Base-by-base conservation (phyloP, 2,113 vertebrate genomes). In the Trochalopteron elliotii region DNA sequence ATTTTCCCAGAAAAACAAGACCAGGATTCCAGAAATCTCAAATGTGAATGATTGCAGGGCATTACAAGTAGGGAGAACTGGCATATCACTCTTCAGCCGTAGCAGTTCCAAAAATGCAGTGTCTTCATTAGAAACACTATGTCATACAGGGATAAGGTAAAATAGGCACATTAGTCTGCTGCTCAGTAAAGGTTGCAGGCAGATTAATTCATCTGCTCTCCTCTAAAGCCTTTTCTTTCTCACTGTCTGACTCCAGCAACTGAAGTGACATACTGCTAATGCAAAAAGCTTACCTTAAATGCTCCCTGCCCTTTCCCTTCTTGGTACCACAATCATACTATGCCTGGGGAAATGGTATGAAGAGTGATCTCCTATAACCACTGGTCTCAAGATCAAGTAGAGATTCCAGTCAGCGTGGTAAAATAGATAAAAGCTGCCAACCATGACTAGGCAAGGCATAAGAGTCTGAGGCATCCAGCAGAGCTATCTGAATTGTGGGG, bases 131-230 rank as follows among this genome's bases (percentile, higher is more conserved):
- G 76, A 86, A 96, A 77, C 22, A 27, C 15, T 74, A 3, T 72
- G 59, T 49, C 60, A 92, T 42, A 69, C 40, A 91, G 25, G n/a
- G 6, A 53, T 72, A 72, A 89, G 28, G 68, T 83, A 83, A 96
- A 86, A 90, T 39, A 90, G 67, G 81, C 47, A 72, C 52, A 61
- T 83, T 91, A 92, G 39, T 83, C 87, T 83, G 37, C 45, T 87
- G 31, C 78, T 92, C 59, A 77, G 72, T 71, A 90, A 69, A 94
- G 50, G 21, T 49, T 92, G 45, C 25, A 81, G 45, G 42, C n/a
- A 91, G 83, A 67, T 84, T 94, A 96, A 92, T 81, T 83, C 60
- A 45, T 63, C 76, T 83, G 50, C 19, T 95, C 17, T 53, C 27
- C 30, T 82, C 45, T 45, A 77, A 92, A 90, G n/a, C 12, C 42